phyloP scores from a whole-genome alignment of 2,113 vertebrate species.

The Salvelinus sp. region DNA sequence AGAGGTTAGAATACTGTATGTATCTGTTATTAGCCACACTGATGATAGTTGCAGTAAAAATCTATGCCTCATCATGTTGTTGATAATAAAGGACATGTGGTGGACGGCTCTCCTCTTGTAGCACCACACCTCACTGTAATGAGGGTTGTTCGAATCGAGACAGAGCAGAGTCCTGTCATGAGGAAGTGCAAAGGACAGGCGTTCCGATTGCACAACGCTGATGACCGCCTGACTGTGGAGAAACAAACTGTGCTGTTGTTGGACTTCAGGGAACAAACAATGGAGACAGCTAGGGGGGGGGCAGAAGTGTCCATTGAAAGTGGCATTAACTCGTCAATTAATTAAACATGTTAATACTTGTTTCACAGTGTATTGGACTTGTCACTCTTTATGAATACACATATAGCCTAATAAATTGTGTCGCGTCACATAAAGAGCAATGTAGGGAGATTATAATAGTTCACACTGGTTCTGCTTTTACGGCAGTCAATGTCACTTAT shows the following conservation, averaged over 20 bases:
- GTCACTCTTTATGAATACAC: neutral
- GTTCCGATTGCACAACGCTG: constrained; percentile 4
- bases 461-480: neutral
- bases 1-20: neutral
- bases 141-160: constrained; percentile 39
- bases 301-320: neutral
- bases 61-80: neutral
- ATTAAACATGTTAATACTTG: neutral
- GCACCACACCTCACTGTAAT: constrained; percentile 51
- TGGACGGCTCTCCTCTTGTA: neutral
- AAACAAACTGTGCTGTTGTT: constrained; percentile 13
- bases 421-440: too few relatives aligned
- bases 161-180: constrained; percentile 26
- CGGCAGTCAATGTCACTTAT: too few relatives aligned
- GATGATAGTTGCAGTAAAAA: neutral
- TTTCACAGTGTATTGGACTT: neutral
- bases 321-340: neutral
- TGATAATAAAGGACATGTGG: neutral
- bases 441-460: neutral
- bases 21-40: neutral
- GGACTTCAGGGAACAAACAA: neutral
- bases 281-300: neutral
- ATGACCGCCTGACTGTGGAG: neutral
- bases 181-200: constrained; percentile 61
- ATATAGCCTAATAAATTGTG: neutral